Evolutionary conservation across 2,797 vertebrate genomes (phyloP).

Genomic region (Muscicapa comitata): DNA sequence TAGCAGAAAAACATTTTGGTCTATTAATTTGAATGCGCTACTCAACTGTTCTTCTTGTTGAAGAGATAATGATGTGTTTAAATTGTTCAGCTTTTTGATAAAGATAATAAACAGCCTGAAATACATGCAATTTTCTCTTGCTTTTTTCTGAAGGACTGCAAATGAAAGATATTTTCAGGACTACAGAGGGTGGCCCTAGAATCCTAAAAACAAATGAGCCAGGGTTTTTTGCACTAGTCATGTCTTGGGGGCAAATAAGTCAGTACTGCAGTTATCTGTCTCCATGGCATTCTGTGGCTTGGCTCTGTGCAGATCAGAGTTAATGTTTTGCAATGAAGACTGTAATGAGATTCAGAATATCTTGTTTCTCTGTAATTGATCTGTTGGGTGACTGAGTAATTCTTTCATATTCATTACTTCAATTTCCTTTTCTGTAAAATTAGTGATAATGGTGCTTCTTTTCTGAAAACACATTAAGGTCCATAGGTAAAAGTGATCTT

Average conservation of each 20-base stretch:
- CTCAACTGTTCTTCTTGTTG: background rate
- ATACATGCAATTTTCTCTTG: background rate
- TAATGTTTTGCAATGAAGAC: background rate
- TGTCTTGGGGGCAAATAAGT: background rate
- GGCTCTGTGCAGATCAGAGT: background rate
- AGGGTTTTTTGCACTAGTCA: background rate
- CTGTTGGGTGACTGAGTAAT: background rate
- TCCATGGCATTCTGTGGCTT: background rate
- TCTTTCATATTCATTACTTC: background rate
- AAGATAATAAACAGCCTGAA: background rate
- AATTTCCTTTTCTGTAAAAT: background rate
- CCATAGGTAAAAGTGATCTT: background rate
- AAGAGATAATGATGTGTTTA: background rate
- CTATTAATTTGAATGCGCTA: background rate
- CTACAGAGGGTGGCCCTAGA: background rate
- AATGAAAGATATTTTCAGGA: background rate
- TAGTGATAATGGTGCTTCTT: background rate
- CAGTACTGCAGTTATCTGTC: background rate
- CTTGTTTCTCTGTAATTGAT: background rate
- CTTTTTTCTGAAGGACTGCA: background rate
- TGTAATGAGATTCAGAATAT: background rate
- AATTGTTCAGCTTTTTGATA: background rate
- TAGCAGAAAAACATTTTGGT: background rate
- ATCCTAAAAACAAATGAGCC: background rate
- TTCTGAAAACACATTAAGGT: background rate